These are phyloP conservation scores for Ruditapes philippinarum DNA, from an alignment of 1,140 invertebrate species.

Conservation along the genomic window DNA sequence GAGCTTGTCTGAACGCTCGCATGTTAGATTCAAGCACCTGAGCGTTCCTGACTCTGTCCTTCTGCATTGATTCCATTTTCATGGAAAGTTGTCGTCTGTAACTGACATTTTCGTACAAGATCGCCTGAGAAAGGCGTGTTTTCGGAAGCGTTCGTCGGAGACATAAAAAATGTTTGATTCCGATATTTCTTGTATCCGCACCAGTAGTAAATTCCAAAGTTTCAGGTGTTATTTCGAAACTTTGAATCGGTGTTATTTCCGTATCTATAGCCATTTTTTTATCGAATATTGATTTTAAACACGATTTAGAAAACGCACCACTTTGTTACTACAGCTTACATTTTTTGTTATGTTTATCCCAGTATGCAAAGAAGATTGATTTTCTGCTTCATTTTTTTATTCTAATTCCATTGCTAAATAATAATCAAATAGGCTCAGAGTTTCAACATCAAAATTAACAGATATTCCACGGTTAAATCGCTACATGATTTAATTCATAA, in stretches of 20 bases:
- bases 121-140: conserved; percentile 63
- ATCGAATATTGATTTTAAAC: too few species aligned
- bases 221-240: conserved; percentile 65
- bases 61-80: conserved; percentile 65
- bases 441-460: neutral
- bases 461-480: neutral
- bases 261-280: conserved; percentile 50
- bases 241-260: conserved; percentile 48
- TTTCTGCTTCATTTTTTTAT: too few species aligned
- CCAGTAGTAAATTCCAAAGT: conserved; percentile 60
- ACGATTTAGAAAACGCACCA: too few species aligned
- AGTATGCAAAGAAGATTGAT: too few species aligned
- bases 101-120: conserved; percentile 65
- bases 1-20: conserved; percentile 57
- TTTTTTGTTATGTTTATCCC: too few species aligned
- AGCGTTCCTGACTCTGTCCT: conserved; percentile 46
- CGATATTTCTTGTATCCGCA: conserved; percentile 64
- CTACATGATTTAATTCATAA: neutral
- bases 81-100: conserved; percentile 57
- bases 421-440: too few species aligned
- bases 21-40: conserved; percentile 61
- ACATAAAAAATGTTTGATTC: conserved; percentile 65
- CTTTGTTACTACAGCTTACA: too few species aligned
- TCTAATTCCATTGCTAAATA: conserved; percentile 2
- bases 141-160: conserved; percentile 57